Percentiles rank a stretch among this genome's conserved stretches.
Conservation (phyloP, 2,888 invertebrate species). For the Phyllotreta striolata region DNA sequence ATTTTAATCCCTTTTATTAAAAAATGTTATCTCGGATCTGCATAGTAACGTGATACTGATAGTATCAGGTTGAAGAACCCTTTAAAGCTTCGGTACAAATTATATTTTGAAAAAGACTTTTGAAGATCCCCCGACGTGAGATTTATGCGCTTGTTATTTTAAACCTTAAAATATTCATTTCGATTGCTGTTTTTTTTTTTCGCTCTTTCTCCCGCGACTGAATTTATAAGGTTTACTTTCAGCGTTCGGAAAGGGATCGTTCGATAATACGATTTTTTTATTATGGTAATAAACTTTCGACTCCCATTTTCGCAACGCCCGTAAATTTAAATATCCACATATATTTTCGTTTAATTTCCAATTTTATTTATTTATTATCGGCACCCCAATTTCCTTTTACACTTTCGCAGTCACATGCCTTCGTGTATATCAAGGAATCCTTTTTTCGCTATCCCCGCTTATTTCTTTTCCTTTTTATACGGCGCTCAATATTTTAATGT, state of each 20-base stretch:
- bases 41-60: conserved; percentile 60
- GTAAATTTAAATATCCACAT: conserved; percentile 22
- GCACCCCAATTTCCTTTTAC: no score
- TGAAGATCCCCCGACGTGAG: conserved; percentile 45
- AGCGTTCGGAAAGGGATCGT: conserved; percentile 27
- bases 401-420: no score
- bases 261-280: conserved; percentile 28
- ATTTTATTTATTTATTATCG: no score
- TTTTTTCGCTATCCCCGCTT: no score
- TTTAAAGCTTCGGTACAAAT: conserved; percentile 47
- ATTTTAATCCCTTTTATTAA: conserved; percentile 62
- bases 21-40: conserved; percentile 59
- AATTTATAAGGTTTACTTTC: conserved; percentile 37
- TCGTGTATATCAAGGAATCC: no score
- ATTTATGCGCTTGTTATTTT: conserved; percentile 50
- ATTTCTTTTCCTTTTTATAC: no score
- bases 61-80: conserved; percentile 56
- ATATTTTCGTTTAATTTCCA: not conserved
- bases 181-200: conserved; percentile 32
- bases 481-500: no score
- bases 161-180: conserved; percentile 48
- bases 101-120: conserved; percentile 48
- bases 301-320: conserved; percentile 24
- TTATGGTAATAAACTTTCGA: conserved; percentile 31
- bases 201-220: conserved; percentile 31